Conservation (phyloP, 1,140 invertebrate species). For the Procambarus virginalis region DNA sequence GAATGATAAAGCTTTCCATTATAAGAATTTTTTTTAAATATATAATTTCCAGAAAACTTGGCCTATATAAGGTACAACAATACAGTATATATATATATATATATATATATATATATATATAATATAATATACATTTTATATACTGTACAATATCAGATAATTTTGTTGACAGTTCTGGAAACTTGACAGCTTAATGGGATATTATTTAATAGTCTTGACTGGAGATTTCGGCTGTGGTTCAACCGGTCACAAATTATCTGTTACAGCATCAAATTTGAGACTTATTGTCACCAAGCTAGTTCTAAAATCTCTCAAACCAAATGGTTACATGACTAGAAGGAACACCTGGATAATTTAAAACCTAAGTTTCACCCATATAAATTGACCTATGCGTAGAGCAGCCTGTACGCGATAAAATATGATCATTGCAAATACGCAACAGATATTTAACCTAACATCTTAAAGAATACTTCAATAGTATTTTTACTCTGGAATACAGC, state of each 20-base stretch:
- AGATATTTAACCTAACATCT: constrained; percentile 47
- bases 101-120: not conserved
- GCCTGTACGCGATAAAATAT: constrained; percentile 29
- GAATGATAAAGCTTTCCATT: no score
- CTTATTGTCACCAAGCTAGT: not conserved
- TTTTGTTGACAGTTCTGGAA: not conserved
- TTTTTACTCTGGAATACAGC: constrained; percentile 5
- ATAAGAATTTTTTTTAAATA: no score
- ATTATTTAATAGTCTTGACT: not conserved
- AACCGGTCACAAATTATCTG: not conserved
- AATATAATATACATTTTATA: not conserved
- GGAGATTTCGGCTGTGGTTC: not conserved
- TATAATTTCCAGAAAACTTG: no score
- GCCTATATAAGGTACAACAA: no score
- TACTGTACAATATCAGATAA: no score
- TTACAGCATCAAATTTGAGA: not conserved
- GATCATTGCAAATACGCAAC: constrained; percentile 46
- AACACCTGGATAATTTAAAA: no score
- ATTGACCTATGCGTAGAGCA: constrained; percentile 10
- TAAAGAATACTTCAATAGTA: constrained; percentile 23
- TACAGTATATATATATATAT: no score
- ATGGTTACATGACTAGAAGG: not conserved
- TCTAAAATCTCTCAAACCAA: not conserved
- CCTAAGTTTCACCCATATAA: not conserved
- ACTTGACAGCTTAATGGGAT: not conserved